These are phyloP conservation scores for Gobionotothen gibberifrons DNA, from an alignment of 2,797 vertebrate genomes.

Conservation along the genomic window DNA sequence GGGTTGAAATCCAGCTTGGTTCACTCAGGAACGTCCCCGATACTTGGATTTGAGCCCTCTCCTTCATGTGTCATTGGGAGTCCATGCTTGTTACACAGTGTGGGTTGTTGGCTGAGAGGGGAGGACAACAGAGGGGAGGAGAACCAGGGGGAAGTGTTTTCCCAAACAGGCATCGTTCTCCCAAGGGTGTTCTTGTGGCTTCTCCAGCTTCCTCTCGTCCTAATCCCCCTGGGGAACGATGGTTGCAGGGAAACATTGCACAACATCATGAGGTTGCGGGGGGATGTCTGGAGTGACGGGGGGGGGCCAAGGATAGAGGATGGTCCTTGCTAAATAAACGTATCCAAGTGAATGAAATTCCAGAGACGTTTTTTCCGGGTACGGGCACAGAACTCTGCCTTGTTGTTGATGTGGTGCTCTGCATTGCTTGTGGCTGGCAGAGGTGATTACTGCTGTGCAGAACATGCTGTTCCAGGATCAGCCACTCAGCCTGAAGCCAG, in stretches of 20 bases:
- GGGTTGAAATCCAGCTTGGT: conserved; percentile 73
- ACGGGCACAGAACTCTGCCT: conserved; percentile 68
- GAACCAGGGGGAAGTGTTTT: conserved; percentile 67
- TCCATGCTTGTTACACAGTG: conserved; percentile 74
- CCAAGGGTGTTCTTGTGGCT: conserved; percentile 74
- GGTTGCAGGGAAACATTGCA: conserved; percentile 52
- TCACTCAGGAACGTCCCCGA: conserved; percentile 64
- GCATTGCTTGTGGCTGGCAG: conserved; percentile 71
- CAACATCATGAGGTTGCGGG: conserved; percentile 54
- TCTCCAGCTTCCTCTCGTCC: conserved; percentile 61
- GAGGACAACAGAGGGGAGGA: conserved; percentile 64
- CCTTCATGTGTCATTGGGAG: conserved; percentile 78
- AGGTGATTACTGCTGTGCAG: conserved; percentile 74
- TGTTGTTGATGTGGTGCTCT: conserved; percentile 73
- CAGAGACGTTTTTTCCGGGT: conserved; percentile 54
- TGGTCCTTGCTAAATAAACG: conserved; percentile 29
- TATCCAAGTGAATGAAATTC: conserved; percentile 71
- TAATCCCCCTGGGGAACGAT: conserved; percentile 55
- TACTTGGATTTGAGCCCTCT: conserved; percentile 71
- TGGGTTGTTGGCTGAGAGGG: conserved; percentile 65
- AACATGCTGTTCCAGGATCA: conserved; percentile 79
- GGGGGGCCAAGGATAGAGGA: conserved; percentile 27
- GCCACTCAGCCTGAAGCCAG: conserved; percentile 75
- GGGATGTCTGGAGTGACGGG: conserved; percentile 29
- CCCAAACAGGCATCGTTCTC: conserved; percentile 74